Base-by-base conservation (phyloP, 1,140 invertebrate genomes). In the Hypothenemus hampei region DNA sequence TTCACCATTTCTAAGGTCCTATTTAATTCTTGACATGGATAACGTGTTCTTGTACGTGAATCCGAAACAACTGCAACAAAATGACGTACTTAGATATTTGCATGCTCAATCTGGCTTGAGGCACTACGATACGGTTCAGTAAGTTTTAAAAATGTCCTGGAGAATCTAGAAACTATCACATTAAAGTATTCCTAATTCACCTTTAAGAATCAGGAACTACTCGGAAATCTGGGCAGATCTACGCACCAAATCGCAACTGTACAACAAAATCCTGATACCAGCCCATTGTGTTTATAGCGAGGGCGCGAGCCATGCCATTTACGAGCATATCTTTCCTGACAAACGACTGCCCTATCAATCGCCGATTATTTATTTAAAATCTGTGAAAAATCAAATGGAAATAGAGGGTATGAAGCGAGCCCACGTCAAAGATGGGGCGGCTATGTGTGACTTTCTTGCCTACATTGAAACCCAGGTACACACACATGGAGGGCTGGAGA, bases 381-480 rank as follows among this genome's bases (percentile, higher is more conserved):
- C 90, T 0, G 79, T 87, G 36, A 97, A 97, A 71, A 96, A 94
- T 70, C 65, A 74, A 3, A 75, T 83, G 0, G 96, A 99, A 76
- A 83, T 86, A 31, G 74, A 81, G 31, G 91, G 93, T 47, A 98
- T 98, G 91, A 81, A 80, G 60, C 81, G 76, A 41, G 88, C 93
- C 3, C 90, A 97, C 71, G 69, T 91, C 7, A 73, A 82, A 46
- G 90, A 93, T 67, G 91, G 87, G 11, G 91, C 91, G 0, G 93
- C 93, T 1, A 81, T 98, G 70, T 93, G 92, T 67, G 88, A 96
- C 65, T 89, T 91, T 58, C 78, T 97, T 39, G 79, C 84, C 24
- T 94, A 93, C 75, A 73, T 98, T 51, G 91, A 97, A 71, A 74
- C 82, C 20, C 74, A 77, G 65, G 78, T 84, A 65, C n/a, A n/a